Evolutionary conservation across 2,888 invertebrate genomes (phyloP).

Genomic region (Aricia artaxerxes): DNA sequence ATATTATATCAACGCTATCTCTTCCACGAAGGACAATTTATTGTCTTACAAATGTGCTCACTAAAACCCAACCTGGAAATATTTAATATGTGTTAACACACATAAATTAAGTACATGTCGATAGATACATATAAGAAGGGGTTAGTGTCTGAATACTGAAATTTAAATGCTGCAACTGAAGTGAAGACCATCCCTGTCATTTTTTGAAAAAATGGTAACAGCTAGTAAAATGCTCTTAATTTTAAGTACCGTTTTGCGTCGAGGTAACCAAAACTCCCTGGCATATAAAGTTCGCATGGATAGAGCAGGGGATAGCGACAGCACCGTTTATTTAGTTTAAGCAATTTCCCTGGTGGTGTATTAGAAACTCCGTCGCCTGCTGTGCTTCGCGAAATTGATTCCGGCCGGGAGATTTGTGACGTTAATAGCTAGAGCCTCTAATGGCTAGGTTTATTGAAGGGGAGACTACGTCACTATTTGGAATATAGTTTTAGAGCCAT

Average conservation of each 20-base stretch:
- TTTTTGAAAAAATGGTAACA: too few relatives aligned
- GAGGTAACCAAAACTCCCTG: background rate
- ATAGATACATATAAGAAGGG: background rate
- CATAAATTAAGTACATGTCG: background rate
- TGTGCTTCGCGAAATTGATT: constrained; percentile 7
- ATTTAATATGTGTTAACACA: background rate
- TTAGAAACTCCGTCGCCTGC: constrained; percentile 3
- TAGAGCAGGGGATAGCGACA: background rate
- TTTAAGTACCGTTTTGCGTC: background rate
- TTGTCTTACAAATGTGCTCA: background rate
- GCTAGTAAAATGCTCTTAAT: too few relatives aligned
- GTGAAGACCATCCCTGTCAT: too few relatives aligned
- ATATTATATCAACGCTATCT: constrained; percentile 30
- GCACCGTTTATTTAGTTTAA: constrained; percentile 2
- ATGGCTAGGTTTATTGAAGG: constrained; percentile 5
- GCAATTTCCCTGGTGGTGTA: constrained; percentile 8
- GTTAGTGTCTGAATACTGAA: too few relatives aligned
- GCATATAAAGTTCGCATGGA: background rate
- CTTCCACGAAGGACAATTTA: constrained; percentile 12
- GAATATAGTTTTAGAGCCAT: background rate
- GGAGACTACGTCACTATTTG: background rate
- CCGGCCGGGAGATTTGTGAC: constrained; percentile 12
- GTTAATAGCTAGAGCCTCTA: constrained; percentile 14
- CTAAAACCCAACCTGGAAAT: background rate
- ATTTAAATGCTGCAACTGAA: too few relatives aligned